These are phyloP conservation scores for Oscheius sp. DNA, from an alignment of 2,888 invertebrate genomes.

Conservation along the genomic window DNA sequence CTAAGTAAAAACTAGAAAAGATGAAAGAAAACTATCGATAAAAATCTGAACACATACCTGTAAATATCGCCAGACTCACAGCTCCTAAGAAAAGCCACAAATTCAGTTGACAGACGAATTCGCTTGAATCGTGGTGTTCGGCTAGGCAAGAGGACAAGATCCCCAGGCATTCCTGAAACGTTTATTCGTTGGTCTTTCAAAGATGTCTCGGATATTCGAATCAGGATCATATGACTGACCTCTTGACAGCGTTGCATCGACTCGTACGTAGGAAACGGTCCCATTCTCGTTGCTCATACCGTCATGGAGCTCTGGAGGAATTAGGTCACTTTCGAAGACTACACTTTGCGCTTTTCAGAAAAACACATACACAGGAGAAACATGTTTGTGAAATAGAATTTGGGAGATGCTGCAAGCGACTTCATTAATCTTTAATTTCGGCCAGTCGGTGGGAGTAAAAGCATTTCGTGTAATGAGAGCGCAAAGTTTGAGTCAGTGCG, in stretches of 20 bases:
- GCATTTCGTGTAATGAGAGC: no score
- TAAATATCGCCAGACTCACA: constrained; percentile 14
- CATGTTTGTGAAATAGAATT: no score
- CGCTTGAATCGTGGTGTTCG: neutral
- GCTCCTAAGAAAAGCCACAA: constrained; percentile 17
- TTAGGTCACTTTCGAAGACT: neutral
- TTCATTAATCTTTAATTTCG: neutral
- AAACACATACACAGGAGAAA: neutral
- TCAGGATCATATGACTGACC: neutral
- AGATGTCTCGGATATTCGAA: neutral
- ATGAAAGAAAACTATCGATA: no score
- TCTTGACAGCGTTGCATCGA: constrained; percentile 22
- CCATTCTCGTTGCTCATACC: constrained; percentile 21
- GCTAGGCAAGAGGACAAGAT: constrained; percentile 17
- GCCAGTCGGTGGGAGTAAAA: no score
- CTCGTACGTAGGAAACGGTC: constrained; percentile 25
- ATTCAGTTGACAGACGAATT: constrained; percentile 24
- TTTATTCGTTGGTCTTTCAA: neutral
- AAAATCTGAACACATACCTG: constrained; percentile 2
- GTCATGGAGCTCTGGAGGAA: constrained; percentile 16
- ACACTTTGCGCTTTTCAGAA: neutral
- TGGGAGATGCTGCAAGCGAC: neutral
- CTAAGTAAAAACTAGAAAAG: no score
- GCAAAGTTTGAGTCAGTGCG: no score
- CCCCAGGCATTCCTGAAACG: constrained; percentile 27